These are phyloP conservation scores for Hybognathus amarus DNA, from an alignment of 2,797 vertebrate genomes.

Conservation along the genomic window DNA sequence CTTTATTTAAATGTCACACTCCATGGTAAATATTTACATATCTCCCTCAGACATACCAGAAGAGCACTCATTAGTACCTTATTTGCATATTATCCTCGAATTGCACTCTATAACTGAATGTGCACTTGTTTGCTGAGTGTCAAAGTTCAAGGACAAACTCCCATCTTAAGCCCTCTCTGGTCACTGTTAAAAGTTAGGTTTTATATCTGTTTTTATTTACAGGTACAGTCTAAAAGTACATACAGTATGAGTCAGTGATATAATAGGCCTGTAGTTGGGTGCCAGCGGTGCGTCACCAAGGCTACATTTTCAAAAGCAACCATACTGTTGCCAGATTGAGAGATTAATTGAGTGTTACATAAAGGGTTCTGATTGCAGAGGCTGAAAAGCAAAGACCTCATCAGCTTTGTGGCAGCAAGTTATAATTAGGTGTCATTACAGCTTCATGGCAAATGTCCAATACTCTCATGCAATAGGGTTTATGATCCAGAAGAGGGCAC, in stretches of 20 bases:
- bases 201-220: background rate
- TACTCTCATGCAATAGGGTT: background rate
- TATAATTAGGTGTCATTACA: background rate
- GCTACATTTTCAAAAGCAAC: constrained; percentile 16
- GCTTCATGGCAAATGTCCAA: background rate
- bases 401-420: constrained; percentile 1
- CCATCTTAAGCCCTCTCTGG: background rate
- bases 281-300: background rate
- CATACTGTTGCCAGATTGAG: background rate
- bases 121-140: background rate
- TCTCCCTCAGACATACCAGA: constrained; percentile 4
- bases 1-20: constrained; percentile 29
- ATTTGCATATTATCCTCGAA: background rate
- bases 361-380: constrained; percentile 4
- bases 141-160: background rate
- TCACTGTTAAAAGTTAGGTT: background rate
- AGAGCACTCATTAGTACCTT: constrained; percentile 40
- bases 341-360: constrained; percentile 21
- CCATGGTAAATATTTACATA: constrained; percentile 27
- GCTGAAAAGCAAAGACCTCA: constrained; percentile 20
- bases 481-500: constrained; percentile 53
- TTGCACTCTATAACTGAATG: background rate
- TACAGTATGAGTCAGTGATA: background rate
- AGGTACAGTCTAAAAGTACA: background rate
- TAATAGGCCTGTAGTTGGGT: background rate